Conservation (phyloP, 2,888 invertebrate species). For the Torymus texanus region DNA sequence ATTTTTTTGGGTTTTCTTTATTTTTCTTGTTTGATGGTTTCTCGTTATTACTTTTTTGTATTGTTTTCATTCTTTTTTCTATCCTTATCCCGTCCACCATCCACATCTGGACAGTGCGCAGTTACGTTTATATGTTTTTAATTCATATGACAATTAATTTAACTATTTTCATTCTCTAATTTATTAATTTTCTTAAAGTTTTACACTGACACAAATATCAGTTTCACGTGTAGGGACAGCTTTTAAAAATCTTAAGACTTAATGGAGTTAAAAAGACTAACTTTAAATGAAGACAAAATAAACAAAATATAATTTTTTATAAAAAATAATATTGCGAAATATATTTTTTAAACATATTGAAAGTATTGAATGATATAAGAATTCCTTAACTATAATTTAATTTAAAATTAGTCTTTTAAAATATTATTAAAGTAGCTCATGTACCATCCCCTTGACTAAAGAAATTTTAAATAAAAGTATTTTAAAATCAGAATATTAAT, state of each 20-base stretch:
- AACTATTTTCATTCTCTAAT: conserved; percentile 29
- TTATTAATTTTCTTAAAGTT: conserved; percentile 29
- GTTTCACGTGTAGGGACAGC: conserved; percentile 38
- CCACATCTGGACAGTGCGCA: conserved; percentile 56
- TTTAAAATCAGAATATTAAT: too few relatives aligned
- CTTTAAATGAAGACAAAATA: conserved; percentile 8
- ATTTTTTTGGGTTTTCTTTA: conserved; percentile 47
- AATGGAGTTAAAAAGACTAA: conserved; percentile 11
- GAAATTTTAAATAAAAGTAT: too few relatives aligned
- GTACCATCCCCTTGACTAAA: neutral
- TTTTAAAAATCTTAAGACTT: conserved; percentile 13
- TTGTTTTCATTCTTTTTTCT: conserved; percentile 35
- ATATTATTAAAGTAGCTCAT: conserved; percentile 24
- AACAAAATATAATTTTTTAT: too few relatives aligned
- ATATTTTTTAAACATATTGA: neutral
- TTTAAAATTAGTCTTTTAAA: conserved; percentile 39
- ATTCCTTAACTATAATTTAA: neutral
- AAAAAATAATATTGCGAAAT: too few relatives aligned
- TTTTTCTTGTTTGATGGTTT: conserved; percentile 45
- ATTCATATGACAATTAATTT: conserved; percentile 41
- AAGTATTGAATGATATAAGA: neutral
- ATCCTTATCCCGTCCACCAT: conserved; percentile 29
- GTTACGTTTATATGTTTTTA: conserved; percentile 48
- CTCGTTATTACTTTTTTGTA: conserved; percentile 32
- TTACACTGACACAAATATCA: conserved; percentile 40